phyloP scores from a whole-genome alignment of 2,113 vertebrate genomes.

The Vidua chalybeata region DNA sequence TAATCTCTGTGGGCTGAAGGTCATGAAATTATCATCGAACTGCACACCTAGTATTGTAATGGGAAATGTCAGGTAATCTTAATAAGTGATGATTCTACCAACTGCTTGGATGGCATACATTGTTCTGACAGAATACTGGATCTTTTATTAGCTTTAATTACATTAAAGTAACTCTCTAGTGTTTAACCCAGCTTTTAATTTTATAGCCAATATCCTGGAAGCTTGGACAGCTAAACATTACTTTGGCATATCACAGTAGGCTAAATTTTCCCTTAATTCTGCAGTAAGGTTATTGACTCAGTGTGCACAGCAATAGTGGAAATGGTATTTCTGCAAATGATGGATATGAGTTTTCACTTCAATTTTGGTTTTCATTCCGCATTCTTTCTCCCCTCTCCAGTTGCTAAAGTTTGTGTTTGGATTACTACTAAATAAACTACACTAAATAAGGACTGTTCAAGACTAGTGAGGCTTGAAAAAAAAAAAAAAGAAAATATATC shows the following conservation, averaged over 20 bases:
- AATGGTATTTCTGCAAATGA: background rate
- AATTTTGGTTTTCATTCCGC: background rate
- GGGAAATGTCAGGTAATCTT: background rate
- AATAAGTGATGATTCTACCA: background rate
- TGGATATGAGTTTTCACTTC: background rate
- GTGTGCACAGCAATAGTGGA: background rate
- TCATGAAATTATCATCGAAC: background rate
- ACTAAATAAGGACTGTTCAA: background rate
- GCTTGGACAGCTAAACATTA: background rate
- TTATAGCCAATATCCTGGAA: constrained; percentile 37
- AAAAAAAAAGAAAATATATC: background rate
- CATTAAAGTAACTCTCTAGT: background rate
- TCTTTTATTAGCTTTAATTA: constrained; percentile 41
- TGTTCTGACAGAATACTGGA: background rate
- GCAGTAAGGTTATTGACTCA: background rate
- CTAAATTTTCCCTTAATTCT: background rate
- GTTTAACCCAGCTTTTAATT: constrained; percentile 37
- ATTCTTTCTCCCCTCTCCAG: background rate
- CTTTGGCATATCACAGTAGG: background rate
- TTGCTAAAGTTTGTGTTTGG: background rate
- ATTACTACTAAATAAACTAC: background rate
- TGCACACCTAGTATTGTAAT: background rate
- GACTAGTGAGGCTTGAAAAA: background rate
- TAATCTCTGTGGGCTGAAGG: background rate
- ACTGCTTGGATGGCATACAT: background rate